Base-by-base conservation (phyloP, 2,113 vertebrate genomes). In the Pachypanchax playfairii region DNA sequence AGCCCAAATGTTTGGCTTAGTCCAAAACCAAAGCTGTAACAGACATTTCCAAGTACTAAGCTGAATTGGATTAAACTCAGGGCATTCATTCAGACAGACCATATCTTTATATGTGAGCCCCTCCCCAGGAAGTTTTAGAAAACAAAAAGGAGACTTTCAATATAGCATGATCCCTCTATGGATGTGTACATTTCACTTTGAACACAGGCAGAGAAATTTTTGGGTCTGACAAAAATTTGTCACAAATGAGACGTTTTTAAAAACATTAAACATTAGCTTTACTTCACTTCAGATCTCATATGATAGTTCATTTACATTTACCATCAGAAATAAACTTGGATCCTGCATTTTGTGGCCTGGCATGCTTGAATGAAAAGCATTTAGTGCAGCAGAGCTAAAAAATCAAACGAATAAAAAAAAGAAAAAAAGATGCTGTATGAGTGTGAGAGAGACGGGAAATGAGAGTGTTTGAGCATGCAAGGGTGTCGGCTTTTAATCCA, bases 301-400 rank as follows among this genome's bases (percentile, higher is more conserved):
- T 65, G 56, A 59, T 65, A 66, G 78, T 65, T 52, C 68, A 83
- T 86, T 60, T 53, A 80, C 65, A 83, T 85, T 72, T 75, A 21
- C 71, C 77, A 65, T 83, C 39, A 74, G 8, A 68, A 43, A 81
- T 42, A 73, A 73, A 76, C 49, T 58, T 52, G 38, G 61, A 71
- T 82, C 65, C 69, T 91, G 91, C 90, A 91, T 91, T 91, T 79
- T 92, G 85, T 81, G 87, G 85, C 87, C 86, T 91, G 87, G 91
- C 91, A 92, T 92, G 91, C 79, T 73, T 75, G 86, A 89, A 90
- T 91, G 88, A 89, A 85, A 84, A 82, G 79, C 81, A 88, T 87
- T 83, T 88, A 84, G 11, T 72, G 66, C 62, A 52, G 44, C 53
- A 61, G 51, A 84, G 71, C 67, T 41, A 73, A 56, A 73, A 78